Base-by-base conservation (phyloP, 2,888 invertebrate species). In the Ophonus ardosiacus region DNA sequence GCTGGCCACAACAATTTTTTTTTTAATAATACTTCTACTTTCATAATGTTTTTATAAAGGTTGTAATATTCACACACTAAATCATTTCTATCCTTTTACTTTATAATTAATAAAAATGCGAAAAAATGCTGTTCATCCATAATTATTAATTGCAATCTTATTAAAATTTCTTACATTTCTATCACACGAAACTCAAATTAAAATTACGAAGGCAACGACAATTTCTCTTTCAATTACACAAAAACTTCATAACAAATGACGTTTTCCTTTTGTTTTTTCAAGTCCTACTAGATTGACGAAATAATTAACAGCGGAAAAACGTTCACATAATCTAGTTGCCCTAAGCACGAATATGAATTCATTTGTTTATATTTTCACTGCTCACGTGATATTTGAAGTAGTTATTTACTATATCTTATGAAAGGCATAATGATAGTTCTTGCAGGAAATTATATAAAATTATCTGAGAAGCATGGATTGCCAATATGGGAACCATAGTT, bases 331-430 rank as follows among this genome's bases (percentile, higher is more conserved):
- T 68, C 68, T 31, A 0, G 43, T 10, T 63, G 68, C 38, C 68
- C 68, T 38, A 8, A 68, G 68, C 68, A 68, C 68, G 68, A 65
- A 8, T 51, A 51, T 13, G 7, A 31, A 68, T 68, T 68, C 68
- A 68, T 68, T 68, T 68, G 68, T 68, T 68, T 68, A 68, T 68
- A 68, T 38, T 68, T 68, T 38, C 38, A 68, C 68, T 38, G 63
- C 10, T 63, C 63, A 38, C 68, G 68, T 68, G 68, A 38, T 68
- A 68, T 68, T 68, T 68, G n/a, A 68, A 18, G 68, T 31, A 68
- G n/a, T 68, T 68, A 68, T 68, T 51, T 68, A 68, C 68, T 68
- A 24, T 65, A 31, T 68, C 68, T 68, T 68, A 38, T 38, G 38
- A 68, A 38, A 38, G 31, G 3, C 15, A 38, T 68, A 68, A 68